Evolutionary conservation across 1,140 invertebrate genomes (phyloP).

Genomic region (Drosophila bifasciata): DNA sequence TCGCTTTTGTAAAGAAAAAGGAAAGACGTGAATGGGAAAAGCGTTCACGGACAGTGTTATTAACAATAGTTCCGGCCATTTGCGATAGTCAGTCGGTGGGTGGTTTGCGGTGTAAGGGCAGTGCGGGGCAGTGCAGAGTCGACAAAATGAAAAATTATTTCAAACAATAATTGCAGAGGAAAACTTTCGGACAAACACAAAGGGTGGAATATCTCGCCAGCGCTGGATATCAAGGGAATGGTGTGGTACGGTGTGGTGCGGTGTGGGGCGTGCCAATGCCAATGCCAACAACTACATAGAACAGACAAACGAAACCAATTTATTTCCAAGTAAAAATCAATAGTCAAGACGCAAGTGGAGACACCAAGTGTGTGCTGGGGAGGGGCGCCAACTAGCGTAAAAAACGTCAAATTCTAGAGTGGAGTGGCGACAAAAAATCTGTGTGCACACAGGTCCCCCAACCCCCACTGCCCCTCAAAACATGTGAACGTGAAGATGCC

Average conservation of each 20-base stretch:
- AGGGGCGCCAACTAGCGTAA: slow-evolving; percentile 46
- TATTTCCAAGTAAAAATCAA: slow-evolving; percentile 82
- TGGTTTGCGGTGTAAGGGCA: not conserved
- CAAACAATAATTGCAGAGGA: slow-evolving; percentile 71
- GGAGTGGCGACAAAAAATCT: slow-evolving; percentile 42
- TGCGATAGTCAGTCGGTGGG: slow-evolving; percentile 44
- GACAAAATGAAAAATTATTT: slow-evolving; percentile 77
- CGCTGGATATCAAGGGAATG: too few species aligned
- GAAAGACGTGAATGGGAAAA: slow-evolving; percentile 23
- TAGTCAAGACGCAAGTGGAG: slow-evolving; percentile 43
- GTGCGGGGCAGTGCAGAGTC: slow-evolving; percentile 8
- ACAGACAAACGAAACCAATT: slow-evolving; percentile 81
- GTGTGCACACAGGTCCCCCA: too few species aligned
- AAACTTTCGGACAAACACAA: slow-evolving; percentile 57
- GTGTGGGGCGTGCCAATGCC: slow-evolving; percentile 14
- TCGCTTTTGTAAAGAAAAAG: slow-evolving; percentile 6
- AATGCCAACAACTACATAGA: slow-evolving; percentile 35
- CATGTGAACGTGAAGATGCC: slow-evolving; percentile 51
- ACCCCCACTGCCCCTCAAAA: slow-evolving; percentile 49
- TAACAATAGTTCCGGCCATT: slow-evolving; percentile 66
- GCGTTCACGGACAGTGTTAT: slow-evolving; percentile 66
- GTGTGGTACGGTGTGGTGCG: slow-evolving; percentile 1
- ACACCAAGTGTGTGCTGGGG: not conserved
- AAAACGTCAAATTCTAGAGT: slow-evolving; percentile 52
- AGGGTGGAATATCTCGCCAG: slow-evolving; percentile 3